Base-by-base conservation (phyloP, 2,113 vertebrate species). In the Brachyistius frenatus region DNA sequence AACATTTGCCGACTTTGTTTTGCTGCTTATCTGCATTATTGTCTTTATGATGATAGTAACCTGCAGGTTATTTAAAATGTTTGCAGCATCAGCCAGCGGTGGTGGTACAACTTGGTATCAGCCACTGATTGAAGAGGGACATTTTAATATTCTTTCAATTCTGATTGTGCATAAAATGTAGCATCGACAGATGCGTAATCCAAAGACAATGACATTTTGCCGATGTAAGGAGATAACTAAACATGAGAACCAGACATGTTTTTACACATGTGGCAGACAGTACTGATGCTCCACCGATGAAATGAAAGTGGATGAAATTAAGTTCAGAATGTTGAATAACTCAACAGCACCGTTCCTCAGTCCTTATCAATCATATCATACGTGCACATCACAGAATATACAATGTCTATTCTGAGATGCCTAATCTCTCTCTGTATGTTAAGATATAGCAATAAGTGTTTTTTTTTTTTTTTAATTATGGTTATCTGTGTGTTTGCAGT, bases 401-500 rank as follows among this genome's bases (percentile, higher is more conserved):
- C 5, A 15, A 9, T 23, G 15, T 65, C 1, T n/a, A 16, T 46
- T 7, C 49, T 5, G 11, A 52, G 16, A 53, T 32, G 0, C 49
- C 35, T 62, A 5, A 3, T 56, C 16, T 76, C 5, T 5, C 14
- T 41, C 3, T 49, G 5, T 1, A 41, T 37, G 33, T 35, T 32
- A 23, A 23, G 23, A 13, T 39, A 0, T 36, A 39, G 4, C 49
- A 60, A 11, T 16, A 13, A 57, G 13, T 23, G 3, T 8, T 46
- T 4, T 5, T 9, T n/a, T 2, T 37, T 46, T 3, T 6, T 54
- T 71, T 36, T 7, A 35, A 9, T 56, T 9, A 46, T 53, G 13
- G 2, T 39, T 47, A 7, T 66, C 1, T 72, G 11, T 83, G 6
- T 81, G 30, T 70, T 81, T 74, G 16, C 75, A 93, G 91, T 33